Base-by-base conservation (phyloP, 2,113 vertebrate species). In the Bufo gargarizans region DNA sequence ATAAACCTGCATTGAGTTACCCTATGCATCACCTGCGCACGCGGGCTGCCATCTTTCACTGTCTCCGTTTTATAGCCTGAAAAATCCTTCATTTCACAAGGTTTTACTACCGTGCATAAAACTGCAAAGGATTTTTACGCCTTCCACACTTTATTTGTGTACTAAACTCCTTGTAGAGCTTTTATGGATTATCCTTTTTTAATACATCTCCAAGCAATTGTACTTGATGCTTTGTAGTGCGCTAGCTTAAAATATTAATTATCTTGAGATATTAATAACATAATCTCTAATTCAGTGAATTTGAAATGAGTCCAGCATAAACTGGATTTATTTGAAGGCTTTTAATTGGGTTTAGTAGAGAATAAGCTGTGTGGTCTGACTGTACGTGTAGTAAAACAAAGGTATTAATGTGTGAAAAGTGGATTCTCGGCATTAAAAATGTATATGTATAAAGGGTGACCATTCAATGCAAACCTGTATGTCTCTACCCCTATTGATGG, bases 111-210 rank as follows among this genome's bases (percentile, higher is more conserved):
- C 0, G 0, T 91, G 82, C 90, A 90, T 91, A 92, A 92, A 94
- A 90, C n/a, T 74, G 67, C 20, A 72, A 81, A 90, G 91, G 49
- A 13, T 74, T 92, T 63, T 91, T 90, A 61, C 86, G 13, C 87
- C 77, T 89, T 88, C 77, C 47, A 82, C 78, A 82, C 86, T 77
- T 82, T 88, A 81, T 92, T 92, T 93, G 91, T 91, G 56, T 22
- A 90, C 93, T 93, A 93, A 89, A 61, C 88, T 87, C 82, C 76
- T 91, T 67, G 91, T 90, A 90, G 87, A 94, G 86, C 90, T 22
- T 91, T 92, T 93, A 91, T 85, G 71, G 67, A 82, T 88, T 82
- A 87, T 92, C 86, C 72, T 87, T 91, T 91, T 92, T 89, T 84
- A 90, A 94, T 91, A 7, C 8, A 53, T 89, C 91, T 93, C 92